Base-by-base conservation (phyloP, 2,888 invertebrate genomes). In the Yponomeuta sedellus region DNA sequence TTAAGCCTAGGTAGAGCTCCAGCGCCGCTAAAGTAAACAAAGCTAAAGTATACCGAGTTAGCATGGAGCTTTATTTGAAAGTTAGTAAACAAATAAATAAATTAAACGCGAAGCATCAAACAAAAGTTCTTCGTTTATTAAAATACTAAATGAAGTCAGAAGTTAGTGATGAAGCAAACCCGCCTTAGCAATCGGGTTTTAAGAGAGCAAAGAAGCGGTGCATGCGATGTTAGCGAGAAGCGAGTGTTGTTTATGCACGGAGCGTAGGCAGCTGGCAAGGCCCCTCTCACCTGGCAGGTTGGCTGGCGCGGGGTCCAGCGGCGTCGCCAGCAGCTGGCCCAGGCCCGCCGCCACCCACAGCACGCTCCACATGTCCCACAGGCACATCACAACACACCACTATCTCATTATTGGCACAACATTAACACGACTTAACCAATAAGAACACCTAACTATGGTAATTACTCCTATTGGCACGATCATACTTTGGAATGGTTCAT, bases 381-480 rank as follows among this genome's bases (percentile, higher is more conserved):
- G 83, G 87, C 89, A 88, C 90, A 89, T 89, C 91, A 91, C 91
- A 87, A 80, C 89, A 90, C 88, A 83, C 77, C 90, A 91, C 91
- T 91, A 91, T 90, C 91, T 91, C 91, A 91, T 91, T 83, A 88
- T 91, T 89, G 87, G 87, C 89, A 91, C 89, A 86, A 87, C 84
- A 89, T 88, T 88, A 85, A 88, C 91, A 83, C 81, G 87, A 88
- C 88, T 84, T 88, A 90, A 86, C 84, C 79, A 80, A 88, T 83
- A 85, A 79, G 82, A 84, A 88, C 79, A 85, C 84, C 86, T 90
- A 90, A 88, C 87, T 91, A 90, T 83, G 83, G 81, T 88, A 86
- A 81, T 78, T 80, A 84, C 77, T 87, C 82, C 82, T 87, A 81
- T 86, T 89, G 88, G 86, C 89, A 89, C 89, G 80, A 83, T 89